Evolutionary conservation across 2,888 invertebrate species (phyloP), one percentile per base, ranked within the genome.

Genomic region (Embidobia sp.): DNA sequence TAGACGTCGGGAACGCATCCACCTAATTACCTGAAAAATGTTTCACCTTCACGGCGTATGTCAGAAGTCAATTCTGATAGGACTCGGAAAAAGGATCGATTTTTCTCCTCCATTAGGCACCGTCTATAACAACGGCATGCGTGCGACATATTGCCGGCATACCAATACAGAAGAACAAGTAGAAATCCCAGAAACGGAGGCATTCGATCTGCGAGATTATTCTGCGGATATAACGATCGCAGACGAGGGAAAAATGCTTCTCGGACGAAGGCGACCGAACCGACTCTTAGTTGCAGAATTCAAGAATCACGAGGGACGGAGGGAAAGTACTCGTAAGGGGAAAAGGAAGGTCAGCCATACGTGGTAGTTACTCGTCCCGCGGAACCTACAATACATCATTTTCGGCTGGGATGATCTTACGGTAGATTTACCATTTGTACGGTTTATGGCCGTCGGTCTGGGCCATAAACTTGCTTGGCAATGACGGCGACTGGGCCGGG

Each of bases 371-470:
- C 74, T 76, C 80, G 84, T 83, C 77, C 78, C 80, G 79, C 81
- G 79, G 74, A 74, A 86, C 83, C 84, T 85, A 86, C 87, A 85
- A 90, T 90, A 89, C 87, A 89, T 90, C 90, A 89, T 89, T 89
- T 89, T 89, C 89, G 89, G 89, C 87, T 89, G 89, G 89, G 85
- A 88, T 89, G 88, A 87, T 88, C 87, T 89, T 86, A 88, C 90
- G 88, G 85, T 89, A 89, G 89, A 90, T 90, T 89, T 89, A 89
- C 87, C 90, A 89, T 89, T 88, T 86, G 87, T 85, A 87, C 87
- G 88, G 89, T 90, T 90, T 89, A 89, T 88, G 89, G 88, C 83
- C 87, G 87, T 84, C 86, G 88, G 88, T 87, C 88, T 88, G 86
- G 84, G 86, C 87, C 87, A 89, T 89, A 89, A 89, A 89, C 89